Conservation (phyloP, 1,140 invertebrate species). For the Lepidurus couesii region DNA sequence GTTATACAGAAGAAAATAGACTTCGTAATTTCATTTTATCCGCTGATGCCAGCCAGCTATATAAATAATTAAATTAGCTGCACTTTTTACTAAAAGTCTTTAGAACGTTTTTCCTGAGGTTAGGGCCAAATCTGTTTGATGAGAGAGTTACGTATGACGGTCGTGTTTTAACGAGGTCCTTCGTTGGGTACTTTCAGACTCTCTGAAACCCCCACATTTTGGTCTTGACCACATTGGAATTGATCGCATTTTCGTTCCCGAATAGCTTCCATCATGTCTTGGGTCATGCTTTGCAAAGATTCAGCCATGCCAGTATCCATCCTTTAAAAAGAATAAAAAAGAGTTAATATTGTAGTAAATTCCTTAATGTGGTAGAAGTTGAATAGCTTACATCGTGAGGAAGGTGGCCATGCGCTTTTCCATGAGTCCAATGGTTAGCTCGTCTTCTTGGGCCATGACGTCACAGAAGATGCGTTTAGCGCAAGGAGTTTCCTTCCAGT, state of each 20-base stretch:
- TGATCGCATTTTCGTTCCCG: constrained; percentile 27
- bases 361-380: not conserved
- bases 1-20: not conserved
- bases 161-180: constrained; percentile 24
- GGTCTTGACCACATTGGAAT: constrained; percentile 25
- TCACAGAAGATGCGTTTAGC: constrained; percentile 69
- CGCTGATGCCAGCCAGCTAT: constrained; percentile 20
- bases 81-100: not conserved
- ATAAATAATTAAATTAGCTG: constrained; percentile 16
- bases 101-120: not conserved
- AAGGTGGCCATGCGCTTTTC: constrained; percentile 69
- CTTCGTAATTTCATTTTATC: not conserved
- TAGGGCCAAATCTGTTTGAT: not conserved
- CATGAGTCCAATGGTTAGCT: constrained; percentile 61
- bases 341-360: not conserved
- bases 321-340: constrained; percentile 12
- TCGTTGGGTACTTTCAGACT: not conserved
- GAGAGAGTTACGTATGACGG: not conserved
- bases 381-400: constrained; percentile 59
- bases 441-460: constrained; percentile 57
- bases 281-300: constrained; percentile 27
- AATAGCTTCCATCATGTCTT: constrained; percentile 32
- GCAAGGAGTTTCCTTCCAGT: constrained; percentile 66
- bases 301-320: constrained; percentile 29
- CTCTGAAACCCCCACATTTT: not conserved